phyloP scores from a whole-genome alignment of 2,888 invertebrate species.

The Drosophila demipolita region DNA sequence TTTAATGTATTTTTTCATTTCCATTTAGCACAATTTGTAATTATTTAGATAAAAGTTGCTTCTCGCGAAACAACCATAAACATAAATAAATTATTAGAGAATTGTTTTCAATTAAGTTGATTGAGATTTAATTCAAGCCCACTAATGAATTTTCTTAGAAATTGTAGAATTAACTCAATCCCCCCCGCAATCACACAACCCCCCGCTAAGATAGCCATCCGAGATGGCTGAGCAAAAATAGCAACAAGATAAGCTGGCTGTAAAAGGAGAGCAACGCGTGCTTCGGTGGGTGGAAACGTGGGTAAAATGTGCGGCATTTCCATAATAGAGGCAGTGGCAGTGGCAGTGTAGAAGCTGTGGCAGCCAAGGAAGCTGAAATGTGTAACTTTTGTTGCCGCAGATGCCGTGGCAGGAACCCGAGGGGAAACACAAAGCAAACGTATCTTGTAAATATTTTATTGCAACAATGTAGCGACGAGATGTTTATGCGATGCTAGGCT shows the following conservation, averaged over 20 bases:
- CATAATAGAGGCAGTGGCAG: slow-evolving; percentile 39
- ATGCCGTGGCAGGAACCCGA: slow-evolving; percentile 32
- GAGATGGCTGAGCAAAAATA: slow-evolving; percentile 16
- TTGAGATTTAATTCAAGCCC: slow-evolving; percentile 17
- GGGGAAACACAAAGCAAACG: slow-evolving; percentile 65
- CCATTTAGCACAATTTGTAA: background rate
- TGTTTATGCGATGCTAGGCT: slow-evolving; percentile 46
- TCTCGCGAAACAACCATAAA: slow-evolving; percentile 2
- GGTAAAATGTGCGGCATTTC: slow-evolving; percentile 55
- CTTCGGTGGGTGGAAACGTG: background rate
- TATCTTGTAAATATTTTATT: slow-evolving; percentile 77
- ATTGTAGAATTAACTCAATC: slow-evolving; percentile 12
- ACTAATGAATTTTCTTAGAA: slow-evolving; percentile 34
- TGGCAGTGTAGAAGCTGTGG: background rate
- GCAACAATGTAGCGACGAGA: slow-evolving; percentile 73
- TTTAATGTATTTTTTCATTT: too few relatives aligned
- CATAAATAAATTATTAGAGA: slow-evolving; percentile 11
- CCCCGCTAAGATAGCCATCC: slow-evolving; percentile 1
- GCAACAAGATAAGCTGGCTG: slow-evolving; percentile 51
- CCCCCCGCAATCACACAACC: background rate
- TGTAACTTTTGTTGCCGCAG: slow-evolving; percentile 27
- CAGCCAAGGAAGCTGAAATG: slow-evolving; percentile 18
- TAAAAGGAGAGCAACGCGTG: background rate
- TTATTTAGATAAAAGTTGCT: background rate
- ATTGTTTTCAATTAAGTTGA: slow-evolving; percentile 16